Percentiles rank a stretch among this genome's conserved stretches.
phyloP scores from a whole-genome alignment of 2,888 invertebrate genomes.

The Homarus gammarus region DNA sequence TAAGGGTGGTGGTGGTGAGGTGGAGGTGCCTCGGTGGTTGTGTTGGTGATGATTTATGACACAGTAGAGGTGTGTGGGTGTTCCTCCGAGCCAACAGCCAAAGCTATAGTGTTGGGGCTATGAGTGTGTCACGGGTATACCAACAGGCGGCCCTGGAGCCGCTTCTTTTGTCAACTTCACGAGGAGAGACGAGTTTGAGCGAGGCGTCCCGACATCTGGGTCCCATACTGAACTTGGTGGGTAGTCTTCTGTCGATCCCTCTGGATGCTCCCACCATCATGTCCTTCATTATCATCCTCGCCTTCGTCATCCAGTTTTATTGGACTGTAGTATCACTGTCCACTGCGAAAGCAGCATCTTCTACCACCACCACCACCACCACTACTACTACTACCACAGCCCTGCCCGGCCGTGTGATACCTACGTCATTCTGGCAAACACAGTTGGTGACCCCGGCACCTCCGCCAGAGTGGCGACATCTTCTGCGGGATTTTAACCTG shows the following conservation, averaged over 20 bases:
- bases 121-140: no score
- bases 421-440: background rate
- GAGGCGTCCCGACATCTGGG: constrained; percentile 26
- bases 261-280: constrained; percentile 60
- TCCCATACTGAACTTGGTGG: background rate
- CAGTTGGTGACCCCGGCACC: constrained; percentile 65
- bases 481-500: constrained; percentile 16
- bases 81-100: no score
- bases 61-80: no score
- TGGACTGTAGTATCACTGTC: constrained; percentile 48
- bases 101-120: no score
- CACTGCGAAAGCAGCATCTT: constrained; percentile 1
- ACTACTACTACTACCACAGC: constrained; percentile 44
- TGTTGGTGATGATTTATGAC: no score
- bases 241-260: background rate
- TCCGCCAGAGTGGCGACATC: constrained; percentile 46
- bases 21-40: no score
- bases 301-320: constrained; percentile 65
- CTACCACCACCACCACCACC: constrained; percentile 24
- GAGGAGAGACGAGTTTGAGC: no score
- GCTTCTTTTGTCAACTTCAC: no score
- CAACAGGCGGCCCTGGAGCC: no score
- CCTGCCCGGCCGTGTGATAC: background rate
- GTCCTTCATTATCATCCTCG: constrained; percentile 41
- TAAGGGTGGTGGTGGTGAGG: no score